These are phyloP conservation scores for Chelon auratus DNA, from an alignment of 2,797 vertebrate genomes.

Conservation along the genomic window DNA sequence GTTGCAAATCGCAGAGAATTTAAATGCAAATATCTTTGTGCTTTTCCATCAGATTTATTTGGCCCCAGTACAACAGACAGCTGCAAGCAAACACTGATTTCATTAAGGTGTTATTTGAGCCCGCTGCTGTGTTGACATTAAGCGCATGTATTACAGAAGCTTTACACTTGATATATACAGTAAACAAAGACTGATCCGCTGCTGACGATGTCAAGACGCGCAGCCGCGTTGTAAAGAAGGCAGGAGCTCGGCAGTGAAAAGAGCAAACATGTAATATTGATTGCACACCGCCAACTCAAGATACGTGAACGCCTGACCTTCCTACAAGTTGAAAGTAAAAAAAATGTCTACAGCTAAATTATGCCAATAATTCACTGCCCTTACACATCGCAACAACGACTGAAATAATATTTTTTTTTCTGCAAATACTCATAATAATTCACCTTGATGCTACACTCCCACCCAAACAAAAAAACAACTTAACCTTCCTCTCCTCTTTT, in stretches of 20 bases:
- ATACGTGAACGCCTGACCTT: slow-evolving; percentile 48
- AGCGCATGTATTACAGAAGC: neutral
- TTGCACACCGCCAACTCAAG: slow-evolving; percentile 7
- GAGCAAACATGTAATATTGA: slow-evolving; percentile 52
- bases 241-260: slow-evolving; percentile 40
- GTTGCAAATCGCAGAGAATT: neutral
- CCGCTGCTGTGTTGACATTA: neutral
- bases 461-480: slow-evolving; percentile 58
- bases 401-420: neutral
- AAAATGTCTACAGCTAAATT: slow-evolving; percentile 21
- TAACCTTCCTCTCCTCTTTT: slow-evolving; percentile 71
- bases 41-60: slow-evolving; percentile 1
- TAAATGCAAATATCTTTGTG: slow-evolving; percentile 3
- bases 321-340: slow-evolving; percentile 45
- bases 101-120: slow-evolving; percentile 3
- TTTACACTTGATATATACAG: slow-evolving; percentile 8
- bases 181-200: slow-evolving; percentile 1
- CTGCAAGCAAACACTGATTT: slow-evolving; percentile 25
- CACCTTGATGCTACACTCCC: slow-evolving; percentile 17
- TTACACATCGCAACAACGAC: neutral
- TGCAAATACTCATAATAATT: slow-evolving; percentile 24
- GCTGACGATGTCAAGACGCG: slow-evolving; percentile 23
- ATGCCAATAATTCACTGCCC: slow-evolving; percentile 23
- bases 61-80: neutral
- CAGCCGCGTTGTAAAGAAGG: neutral